Evolutionary conservation across 2,888 invertebrate genomes (phyloP).

Genomic region (Heliconius ethilla): DNA sequence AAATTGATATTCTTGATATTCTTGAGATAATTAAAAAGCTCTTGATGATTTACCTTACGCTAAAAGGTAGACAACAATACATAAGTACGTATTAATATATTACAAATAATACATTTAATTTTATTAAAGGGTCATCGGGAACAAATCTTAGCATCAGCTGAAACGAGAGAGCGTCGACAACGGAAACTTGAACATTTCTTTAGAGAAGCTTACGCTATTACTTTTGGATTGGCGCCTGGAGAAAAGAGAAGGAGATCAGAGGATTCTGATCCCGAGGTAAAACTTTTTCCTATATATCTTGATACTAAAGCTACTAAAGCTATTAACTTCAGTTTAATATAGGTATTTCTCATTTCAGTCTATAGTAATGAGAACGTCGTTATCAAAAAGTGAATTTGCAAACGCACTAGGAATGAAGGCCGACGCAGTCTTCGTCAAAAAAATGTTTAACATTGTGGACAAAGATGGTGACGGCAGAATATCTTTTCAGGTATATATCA

Average conservation of each 20-base stretch:
- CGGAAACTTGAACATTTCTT: slow-evolving; percentile 97
- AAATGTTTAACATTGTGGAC: slow-evolving; percentile 99
- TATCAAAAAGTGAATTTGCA: slow-evolving; percentile 96
- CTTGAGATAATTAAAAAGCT: neutral
- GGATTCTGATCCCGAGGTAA: slow-evolving; percentile 88
- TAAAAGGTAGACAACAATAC: no score
- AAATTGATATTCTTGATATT: neutral
- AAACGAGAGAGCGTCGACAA: slow-evolving; percentile 96
- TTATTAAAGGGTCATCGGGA: slow-evolving; percentile 85
- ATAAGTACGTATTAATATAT: neutral
- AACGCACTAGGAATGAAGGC: slow-evolving; percentile 97
- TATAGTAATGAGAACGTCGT: slow-evolving; percentile 95
- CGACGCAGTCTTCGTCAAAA: slow-evolving; percentile 96
- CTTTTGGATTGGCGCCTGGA: slow-evolving; percentile 93
- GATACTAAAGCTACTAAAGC: neutral
- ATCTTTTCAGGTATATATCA: slow-evolving; percentile 88
- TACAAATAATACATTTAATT: neutral
- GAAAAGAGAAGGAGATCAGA: slow-evolving; percentile 89
- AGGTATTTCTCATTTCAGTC: no score
- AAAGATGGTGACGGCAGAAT: slow-evolving; percentile 96
- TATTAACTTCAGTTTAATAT: neutral
- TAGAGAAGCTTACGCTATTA: slow-evolving; percentile 96
- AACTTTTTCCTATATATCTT: neutral
- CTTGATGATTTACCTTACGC: no score
- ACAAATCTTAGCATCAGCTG: slow-evolving; percentile 93